Base-by-base conservation (phyloP, 2,797 vertebrate species). In the Nothura maculosa region DNA sequence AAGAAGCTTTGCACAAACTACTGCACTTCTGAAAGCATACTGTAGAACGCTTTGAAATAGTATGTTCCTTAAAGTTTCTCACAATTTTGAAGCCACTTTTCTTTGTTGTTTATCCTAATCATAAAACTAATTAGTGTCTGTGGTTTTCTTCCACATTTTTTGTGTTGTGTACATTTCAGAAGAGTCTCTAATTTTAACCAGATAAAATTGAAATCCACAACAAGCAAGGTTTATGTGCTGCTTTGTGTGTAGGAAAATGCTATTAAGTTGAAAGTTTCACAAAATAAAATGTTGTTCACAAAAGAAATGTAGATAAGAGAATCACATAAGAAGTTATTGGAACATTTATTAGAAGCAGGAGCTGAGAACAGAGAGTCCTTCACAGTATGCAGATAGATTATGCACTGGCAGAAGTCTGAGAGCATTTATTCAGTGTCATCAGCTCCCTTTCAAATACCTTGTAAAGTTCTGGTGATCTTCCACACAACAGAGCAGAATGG, bases 141-240 rank as follows among this genome's bases (percentile, higher is more conserved):
- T 38, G 42, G 36, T 42, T n/a, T 72, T 50, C 14, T 30, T 40
- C 27, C 28, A 9, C 20, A 15, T 11, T 20, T 32, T 24, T 25
- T n/a, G 21, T 38, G 6, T 38, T 50, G 12, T 32, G 25, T 22
- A 48, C 11, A 20, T 30, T 81, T 54, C 63, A 88, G 55, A 47
- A 94, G 91, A 93, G 83, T 79, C 34, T 92, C 79, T 93, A 76
- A 79, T 82, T 64, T 85, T 48, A 81, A 70, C 55, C 92, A 69
- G 90, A 70, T 89, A 85, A 92, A 85, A 69, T 86, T 75, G 63
- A 81, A 75, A 13, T 55, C 94, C 90, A 16, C 22, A 92, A 34
- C 22, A 79, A 64, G 58, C 80, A 70, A 80, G 84, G 76, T 50
- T 30, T 19, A 45, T 61, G 54, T 50, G 52, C 89, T 81, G 22